Conservation (phyloP, 2,113 vertebrate genomes). For the Pseudopodoces humilis region DNA sequence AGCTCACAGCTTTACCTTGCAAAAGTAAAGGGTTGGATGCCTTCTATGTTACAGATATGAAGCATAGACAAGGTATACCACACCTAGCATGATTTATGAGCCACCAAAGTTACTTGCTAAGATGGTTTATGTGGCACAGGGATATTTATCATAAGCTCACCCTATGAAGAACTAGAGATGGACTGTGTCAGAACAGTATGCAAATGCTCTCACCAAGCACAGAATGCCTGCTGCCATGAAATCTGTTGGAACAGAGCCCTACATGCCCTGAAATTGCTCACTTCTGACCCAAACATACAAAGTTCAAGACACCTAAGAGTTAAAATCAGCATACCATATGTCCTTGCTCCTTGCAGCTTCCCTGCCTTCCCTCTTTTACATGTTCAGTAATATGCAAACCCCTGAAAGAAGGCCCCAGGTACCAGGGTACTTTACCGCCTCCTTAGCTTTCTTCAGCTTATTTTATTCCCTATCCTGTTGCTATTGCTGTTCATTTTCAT, state of each 20-base stretch:
- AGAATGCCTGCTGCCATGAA: neutral
- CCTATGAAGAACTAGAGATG: neutral
- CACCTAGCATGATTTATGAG: neutral
- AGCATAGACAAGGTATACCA: neutral
- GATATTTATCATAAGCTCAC: neutral
- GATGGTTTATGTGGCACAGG: neutral
- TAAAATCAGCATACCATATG: neutral
- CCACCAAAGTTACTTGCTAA: neutral
- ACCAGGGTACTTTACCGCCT: neutral
- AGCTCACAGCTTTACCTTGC: neutral
- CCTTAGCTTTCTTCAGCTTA: neutral
- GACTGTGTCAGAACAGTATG: neutral
- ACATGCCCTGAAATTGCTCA: accelerated
- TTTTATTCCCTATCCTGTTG: neutral
- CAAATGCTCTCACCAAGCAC: neutral
- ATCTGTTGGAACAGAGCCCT: neutral
- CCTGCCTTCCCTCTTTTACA: neutral
- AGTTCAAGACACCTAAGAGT: neutral
- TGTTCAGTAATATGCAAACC: neutral
- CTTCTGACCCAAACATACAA: neutral
- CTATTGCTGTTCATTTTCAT: neutral
- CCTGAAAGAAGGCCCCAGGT: neutral
- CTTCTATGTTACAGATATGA: neutral
- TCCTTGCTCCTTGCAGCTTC: neutral
- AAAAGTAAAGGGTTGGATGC: neutral